phyloP scores from a whole-genome alignment of 2,888 invertebrate species.

The Nipponacmea schrenckii region DNA sequence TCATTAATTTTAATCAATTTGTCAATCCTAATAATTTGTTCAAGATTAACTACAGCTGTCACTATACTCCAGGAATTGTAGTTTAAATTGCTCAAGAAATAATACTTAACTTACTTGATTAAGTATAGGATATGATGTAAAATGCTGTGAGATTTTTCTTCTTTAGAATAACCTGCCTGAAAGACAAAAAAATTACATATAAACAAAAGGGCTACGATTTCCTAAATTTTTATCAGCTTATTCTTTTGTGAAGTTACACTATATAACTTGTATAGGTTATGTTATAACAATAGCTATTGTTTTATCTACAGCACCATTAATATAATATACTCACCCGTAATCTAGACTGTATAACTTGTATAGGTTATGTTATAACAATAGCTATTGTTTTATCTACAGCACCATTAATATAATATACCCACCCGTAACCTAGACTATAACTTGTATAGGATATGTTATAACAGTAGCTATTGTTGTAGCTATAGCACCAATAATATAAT shows the following conservation, averaged over 20 bases:
- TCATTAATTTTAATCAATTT: no score
- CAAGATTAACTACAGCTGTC: no score
- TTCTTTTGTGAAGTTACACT: no score
- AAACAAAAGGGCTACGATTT: not conserved
- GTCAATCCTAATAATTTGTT: not conserved
- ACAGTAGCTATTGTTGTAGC: no score
- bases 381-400: no score
- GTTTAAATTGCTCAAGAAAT: no score
- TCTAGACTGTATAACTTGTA: slow-evolving; percentile 86
- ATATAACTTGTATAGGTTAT: slow-evolving; percentile 88
- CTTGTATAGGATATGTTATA: no score
- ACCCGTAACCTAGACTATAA: no score
- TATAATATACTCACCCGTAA: slow-evolving; percentile 72
- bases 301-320: slow-evolving; percentile 90
- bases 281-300: slow-evolving; percentile 87
- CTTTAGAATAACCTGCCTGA: slow-evolving; percentile 34
- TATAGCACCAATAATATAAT: slow-evolving; percentile 81
- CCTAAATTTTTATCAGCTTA: no score
- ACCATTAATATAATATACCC: no score
- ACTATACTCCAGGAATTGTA: no score
- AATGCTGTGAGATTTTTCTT: slow-evolving; percentile 31
- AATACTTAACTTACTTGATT: slow-evolving; percentile 26
- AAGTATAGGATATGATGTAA: slow-evolving; percentile 30
- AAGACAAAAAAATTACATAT: slow-evolving; percentile 11
- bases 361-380: slow-evolving; percentile 88